These are phyloP conservation scores for Megalonaias nervosa DNA, from an alignment of 1,140 invertebrate genomes.

Conservation along the genomic window DNA sequence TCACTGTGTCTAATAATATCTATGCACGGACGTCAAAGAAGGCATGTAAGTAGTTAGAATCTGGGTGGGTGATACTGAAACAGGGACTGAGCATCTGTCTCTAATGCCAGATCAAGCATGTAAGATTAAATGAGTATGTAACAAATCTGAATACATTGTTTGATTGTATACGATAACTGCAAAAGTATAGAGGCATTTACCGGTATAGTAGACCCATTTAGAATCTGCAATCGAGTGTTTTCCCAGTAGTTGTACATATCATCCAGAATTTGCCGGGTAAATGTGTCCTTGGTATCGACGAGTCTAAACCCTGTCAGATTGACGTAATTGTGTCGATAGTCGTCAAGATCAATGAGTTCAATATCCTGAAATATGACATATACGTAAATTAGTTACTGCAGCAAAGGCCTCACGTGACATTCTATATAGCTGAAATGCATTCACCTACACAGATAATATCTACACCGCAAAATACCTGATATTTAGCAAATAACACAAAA, in stretches of 20 bases:
- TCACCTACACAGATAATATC: no score
- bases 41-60: no score
- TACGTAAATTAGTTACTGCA: background rate
- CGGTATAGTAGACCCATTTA: constrained; percentile 58
- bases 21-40: no score
- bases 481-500: no score
- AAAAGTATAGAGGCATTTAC: constrained; percentile 30
- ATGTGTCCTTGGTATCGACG: constrained; percentile 55
- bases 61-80: background rate
- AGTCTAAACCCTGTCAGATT: constrained; percentile 69
- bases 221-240: constrained; percentile 58
- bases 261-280: constrained; percentile 48
- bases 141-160: no score
- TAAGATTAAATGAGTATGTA: no score
- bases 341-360: constrained; percentile 66
- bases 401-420: background rate
- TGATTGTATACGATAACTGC: no score
- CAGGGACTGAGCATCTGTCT: background rate
- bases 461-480: no score
- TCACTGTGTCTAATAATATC: no score
- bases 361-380: constrained; percentile 57
- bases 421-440: background rate
- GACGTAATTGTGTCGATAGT: constrained; percentile 68
- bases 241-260: constrained; percentile 66
- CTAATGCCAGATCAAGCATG: background rate